Base-by-base conservation (phyloP, 2,888 invertebrate species). In the Phalera bucephala region DNA sequence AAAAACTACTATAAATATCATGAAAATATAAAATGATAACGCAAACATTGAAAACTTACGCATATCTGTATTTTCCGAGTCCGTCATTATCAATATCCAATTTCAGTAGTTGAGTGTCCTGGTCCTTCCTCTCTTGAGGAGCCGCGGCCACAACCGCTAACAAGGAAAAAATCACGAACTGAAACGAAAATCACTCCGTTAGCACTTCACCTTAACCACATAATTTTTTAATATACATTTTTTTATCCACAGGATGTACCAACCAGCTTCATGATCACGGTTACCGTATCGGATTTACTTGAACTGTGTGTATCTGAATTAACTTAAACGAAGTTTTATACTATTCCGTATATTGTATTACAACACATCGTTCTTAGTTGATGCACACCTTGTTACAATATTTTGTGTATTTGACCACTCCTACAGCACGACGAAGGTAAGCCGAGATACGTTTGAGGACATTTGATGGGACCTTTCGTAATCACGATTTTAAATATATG, bases 81-180 rank as follows among this genome's bases (percentile, higher is more conserved):
- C 85, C 88, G 40, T 79, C 77, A 44, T 82, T 84, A 38, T 87
- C 80, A 1, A 70, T 60, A n/a, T 80, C 77, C 25, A 59, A 79
- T 36, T 66, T 64, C 21, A 84, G 33, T 17, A 87, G 58, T 46
- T 83, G 75, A 1, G 79, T 72, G 32, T 77, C 79, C 17, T 74
- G 64, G 1, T 53, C 6, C 33, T 48, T 50, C 3, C 50, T 40
- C 6, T 50, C 53, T 37, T 73, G 76, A 3, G 86, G 80, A 7
- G 84, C 81, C 8, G 82, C 80, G 10, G 62, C 54, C 31, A 61
- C 79, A 8, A 68, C 62, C 22, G 82, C 83, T 41, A 89, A 64
- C 41, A 88, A 61, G 42, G 72, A 69, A 57, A 81, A 64, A 37
- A 84, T 64, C 64, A 91, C 79, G 67, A 92, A 69, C 84, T 86